Conservation (phyloP, 1,140 invertebrate genomes). For the Epicauta chinensis region DNA sequence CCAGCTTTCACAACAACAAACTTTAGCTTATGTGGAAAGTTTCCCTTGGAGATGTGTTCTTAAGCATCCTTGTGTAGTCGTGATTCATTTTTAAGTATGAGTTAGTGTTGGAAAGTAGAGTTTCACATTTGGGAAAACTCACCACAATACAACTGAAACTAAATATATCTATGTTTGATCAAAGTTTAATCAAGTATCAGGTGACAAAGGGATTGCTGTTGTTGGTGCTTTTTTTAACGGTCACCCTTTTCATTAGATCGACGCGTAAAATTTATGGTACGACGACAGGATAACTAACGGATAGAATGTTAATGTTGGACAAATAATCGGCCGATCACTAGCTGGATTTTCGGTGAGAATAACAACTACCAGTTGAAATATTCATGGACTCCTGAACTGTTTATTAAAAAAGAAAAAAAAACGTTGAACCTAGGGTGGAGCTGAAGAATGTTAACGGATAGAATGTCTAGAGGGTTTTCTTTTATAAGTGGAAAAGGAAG, state of each 20-base stretch:
- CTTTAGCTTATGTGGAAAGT: conserved; percentile 12
- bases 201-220: conserved; percentile 8
- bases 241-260: neutral
- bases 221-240: too few species aligned
- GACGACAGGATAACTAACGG: conserved; percentile 6
- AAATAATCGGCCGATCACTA: conserved; percentile 4
- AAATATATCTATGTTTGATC: conserved; percentile 8
- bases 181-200: conserved; percentile 1
- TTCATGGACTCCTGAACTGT: conserved; percentile 6
- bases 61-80: conserved; percentile 13
- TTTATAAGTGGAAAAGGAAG: too few species aligned
- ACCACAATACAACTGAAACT: conserved; percentile 5
- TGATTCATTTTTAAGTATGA: conserved; percentile 17
- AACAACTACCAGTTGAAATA: conserved; percentile 16
- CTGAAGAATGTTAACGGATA: too few species aligned
- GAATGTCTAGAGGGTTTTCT: too few species aligned
- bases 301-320: neutral
- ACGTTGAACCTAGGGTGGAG: too few species aligned
- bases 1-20: neutral
- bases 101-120: neutral
- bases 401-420: too few species aligned
- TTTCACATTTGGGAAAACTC: conserved; percentile 3
- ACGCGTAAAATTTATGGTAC: neutral
- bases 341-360: neutral
- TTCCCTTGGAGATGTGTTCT: conserved; percentile 9